Conservation (phyloP, 2,888 invertebrate genomes). For the Drosophila kanekoi region DNA sequence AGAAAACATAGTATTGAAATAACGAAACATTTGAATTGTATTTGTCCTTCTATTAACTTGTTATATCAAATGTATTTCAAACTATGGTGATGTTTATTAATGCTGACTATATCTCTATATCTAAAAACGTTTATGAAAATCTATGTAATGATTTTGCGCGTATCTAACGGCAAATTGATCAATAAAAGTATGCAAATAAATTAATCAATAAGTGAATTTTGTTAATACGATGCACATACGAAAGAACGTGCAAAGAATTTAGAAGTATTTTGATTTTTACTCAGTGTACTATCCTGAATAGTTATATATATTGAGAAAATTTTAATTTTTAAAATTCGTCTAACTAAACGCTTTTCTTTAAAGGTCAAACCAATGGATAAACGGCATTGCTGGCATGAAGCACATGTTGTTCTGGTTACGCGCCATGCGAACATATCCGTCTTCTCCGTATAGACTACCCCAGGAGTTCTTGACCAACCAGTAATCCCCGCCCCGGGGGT, state of each 20-base stretch:
- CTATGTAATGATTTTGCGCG: constrained; percentile 16
- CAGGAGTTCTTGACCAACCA: constrained; percentile 91
- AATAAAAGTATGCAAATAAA: constrained; percentile 23
- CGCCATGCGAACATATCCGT: constrained; percentile 94
- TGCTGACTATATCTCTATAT: constrained; percentile 40
- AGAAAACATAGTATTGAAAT: constrained; percentile 34
- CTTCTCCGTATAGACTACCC: constrained; percentile 90
- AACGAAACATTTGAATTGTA: constrained; percentile 44
- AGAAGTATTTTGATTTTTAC: too few species aligned
- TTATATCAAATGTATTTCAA: constrained; percentile 50
- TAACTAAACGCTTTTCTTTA: neutral
- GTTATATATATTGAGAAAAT: too few species aligned
- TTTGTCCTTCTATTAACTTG: constrained; percentile 48
- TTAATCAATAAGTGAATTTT: too few species aligned
- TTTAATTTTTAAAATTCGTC: too few species aligned
- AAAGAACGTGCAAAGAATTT: too few species aligned
- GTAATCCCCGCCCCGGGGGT: constrained; percentile 86
- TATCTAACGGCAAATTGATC: constrained; percentile 9
- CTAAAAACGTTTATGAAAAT: constrained; percentile 38
- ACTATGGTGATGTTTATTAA: constrained; percentile 63
- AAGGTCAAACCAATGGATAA: constrained; percentile 88
- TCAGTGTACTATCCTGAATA: too few species aligned
- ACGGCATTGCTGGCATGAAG: constrained; percentile 92
- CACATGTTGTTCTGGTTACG: constrained; percentile 93
- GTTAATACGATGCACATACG: too few species aligned